Percentiles rank a stretch among this genome's conserved stretches.
Conservation (phyloP, 1,140 invertebrate species). For the Bombus sibiricus region DNA sequence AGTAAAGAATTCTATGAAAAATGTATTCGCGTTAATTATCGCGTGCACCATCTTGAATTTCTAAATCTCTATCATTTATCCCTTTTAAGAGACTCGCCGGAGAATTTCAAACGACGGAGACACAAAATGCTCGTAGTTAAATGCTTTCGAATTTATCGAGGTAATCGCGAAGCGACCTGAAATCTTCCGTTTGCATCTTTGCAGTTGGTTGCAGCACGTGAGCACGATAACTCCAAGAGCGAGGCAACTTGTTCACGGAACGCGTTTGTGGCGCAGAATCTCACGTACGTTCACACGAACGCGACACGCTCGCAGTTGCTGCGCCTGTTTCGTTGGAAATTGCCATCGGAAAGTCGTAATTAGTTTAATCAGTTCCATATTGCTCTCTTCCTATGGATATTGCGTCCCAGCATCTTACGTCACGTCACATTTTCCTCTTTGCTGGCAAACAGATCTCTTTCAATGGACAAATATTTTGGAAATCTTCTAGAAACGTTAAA, state of each 20-base stretch:
- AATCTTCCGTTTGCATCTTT: conserved; percentile 23
- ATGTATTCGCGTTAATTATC: background rate
- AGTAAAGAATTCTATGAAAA: background rate
- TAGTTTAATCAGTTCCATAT: conserved; percentile 65
- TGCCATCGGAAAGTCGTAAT: conserved; percentile 73
- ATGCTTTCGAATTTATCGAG: conserved; percentile 1
- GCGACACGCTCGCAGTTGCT: conserved; percentile 42
- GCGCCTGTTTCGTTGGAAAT: conserved; percentile 51
- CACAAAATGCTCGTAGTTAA: conserved; percentile 11
- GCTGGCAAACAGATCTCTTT: background rate
- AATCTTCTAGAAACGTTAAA: background rate
- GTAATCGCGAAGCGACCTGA: conserved; percentile 2
- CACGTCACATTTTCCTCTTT: background rate
- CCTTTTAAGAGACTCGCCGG: background rate
- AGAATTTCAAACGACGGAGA: background rate
- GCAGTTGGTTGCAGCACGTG: conserved; percentile 42
- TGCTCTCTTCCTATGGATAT: conserved; percentile 39
- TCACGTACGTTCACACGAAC: conserved; percentile 48
- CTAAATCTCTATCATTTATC: background rate
- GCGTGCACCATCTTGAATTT: background rate
- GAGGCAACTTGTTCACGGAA: conserved; percentile 56
- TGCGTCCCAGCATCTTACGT: background rate
- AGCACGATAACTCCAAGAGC: conserved; percentile 70
- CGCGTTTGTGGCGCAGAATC: conserved; percentile 51
- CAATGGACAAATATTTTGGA: background rate